These are phyloP conservation scores for Hyperoplus lanceolatus DNA, from an alignment of 2,797 vertebrate species.

Conservation along the genomic window DNA sequence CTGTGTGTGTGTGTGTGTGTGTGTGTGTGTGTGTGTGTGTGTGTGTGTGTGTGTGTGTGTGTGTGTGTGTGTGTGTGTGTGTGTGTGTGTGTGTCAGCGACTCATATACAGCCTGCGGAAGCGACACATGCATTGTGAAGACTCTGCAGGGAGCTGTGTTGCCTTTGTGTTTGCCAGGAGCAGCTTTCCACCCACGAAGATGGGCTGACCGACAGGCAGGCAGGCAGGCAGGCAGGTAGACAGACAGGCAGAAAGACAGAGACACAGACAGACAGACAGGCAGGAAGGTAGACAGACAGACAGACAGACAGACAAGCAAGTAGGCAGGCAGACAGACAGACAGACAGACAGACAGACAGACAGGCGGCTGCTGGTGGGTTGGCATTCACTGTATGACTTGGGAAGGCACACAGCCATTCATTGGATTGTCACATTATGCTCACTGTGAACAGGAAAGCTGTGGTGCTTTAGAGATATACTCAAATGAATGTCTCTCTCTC, in stretches of 20 bases:
- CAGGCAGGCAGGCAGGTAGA: conserved; percentile 6
- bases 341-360: conserved; percentile 45
- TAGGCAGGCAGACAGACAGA: conserved; percentile 52
- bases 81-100: conserved; percentile 55
- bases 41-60: conserved; percentile 56
- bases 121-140: conserved; percentile 79
- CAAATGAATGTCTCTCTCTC: conserved; percentile 20
- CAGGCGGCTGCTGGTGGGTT: conserved; percentile 63
- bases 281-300: conserved; percentile 38
- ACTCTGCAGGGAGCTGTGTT: conserved; percentile 82
- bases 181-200: conserved; percentile 84
- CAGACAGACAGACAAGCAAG: conserved; percentile 57
- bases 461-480: conserved; percentile 56
- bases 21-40: conserved; percentile 46
- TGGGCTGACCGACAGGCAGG: conserved; percentile 64
- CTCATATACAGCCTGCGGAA: conserved; percentile 69
- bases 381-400: conserved; percentile 77
- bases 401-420: conserved; percentile 79
- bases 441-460: conserved; percentile 57
- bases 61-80: conserved; percentile 38
- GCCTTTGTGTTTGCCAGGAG: conserved; percentile 80
- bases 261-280: conserved; percentile 64
- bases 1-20: conserved; percentile 53
- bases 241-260: conserved; percentile 31
- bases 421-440: conserved; percentile 63